Base-by-base conservation (phyloP, 2,113 vertebrate species). In the Lampris megalopsis region DNA sequence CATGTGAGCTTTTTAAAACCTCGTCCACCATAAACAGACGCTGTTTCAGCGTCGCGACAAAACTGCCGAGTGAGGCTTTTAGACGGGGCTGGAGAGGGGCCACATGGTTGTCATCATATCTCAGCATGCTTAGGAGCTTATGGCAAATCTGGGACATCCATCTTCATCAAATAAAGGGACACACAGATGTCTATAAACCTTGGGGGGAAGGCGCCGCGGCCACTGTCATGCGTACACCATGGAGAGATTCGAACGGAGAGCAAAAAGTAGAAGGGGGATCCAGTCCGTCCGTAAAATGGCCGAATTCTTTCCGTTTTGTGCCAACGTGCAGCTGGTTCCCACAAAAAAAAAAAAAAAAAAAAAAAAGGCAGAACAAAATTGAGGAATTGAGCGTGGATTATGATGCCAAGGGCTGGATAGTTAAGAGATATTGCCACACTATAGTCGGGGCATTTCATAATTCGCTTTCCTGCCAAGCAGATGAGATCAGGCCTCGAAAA, bases 401-500 rank as follows among this genome's bases (percentile, higher is more conserved):
- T 79, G 61, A 69, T 66, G 71, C 41, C 1, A 47, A 66, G 58
- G 45, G 41, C 77, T 60, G 50, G 68, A 45, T 56, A 50, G 75
- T 71, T 68, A 83, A n/a, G 71, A 80, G 80, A 90, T 63, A 36
- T 47, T 85, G 84, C 71, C 69, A 73, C 38, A 50, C 85, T 79
- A 59, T 71, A 75, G 54, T 60, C 77, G 81, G 76, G 61, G 85
- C 79, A n/a, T 72, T 85, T 85, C 80, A 80, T 78, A 71, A 76
- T 83, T 73, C 54, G 53, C 79, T 70, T 66, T 41, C 43, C 73
- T 76, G 84, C 85, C 81, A 86, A 77, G 73, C 76, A 57, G 45
- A 92, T 92, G 91, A 92, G 77, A 83, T 92, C 87, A 92, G 74
- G 37, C 56, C 78, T 64, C 0, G 38, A 77, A 82, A 88, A 91